Evolutionary conservation across 2,888 invertebrate species (phyloP), one percentile per base, ranked within the genome.

Genomic region (Pyrocoelia pectoralis): DNA sequence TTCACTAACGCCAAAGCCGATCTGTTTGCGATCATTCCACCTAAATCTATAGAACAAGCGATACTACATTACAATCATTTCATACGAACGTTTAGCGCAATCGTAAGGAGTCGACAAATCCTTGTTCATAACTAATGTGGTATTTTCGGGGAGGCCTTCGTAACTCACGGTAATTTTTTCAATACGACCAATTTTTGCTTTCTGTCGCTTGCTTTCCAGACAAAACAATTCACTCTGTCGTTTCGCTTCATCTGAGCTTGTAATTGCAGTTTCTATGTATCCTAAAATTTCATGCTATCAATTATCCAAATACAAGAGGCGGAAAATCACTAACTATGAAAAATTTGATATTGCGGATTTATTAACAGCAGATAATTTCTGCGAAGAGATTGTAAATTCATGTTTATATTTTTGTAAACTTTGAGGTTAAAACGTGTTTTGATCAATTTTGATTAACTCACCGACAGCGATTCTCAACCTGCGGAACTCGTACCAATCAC

Each of bases 91-190:
- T 84, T 87, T 90, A 1, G 97, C 94, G 82, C 97, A 97, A 76
- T 98, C 92, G 74, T 87, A 90, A 0, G 98, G 98, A 1, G 98
- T 97, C 0, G 98, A 98, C 6, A 98, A 81, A 69, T 88, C 84
- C 78, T 92, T 94, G 79, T 98, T 98, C 97, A 98, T 97, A 15
- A 92, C 79, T 59, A 98, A 80, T 0, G 88, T 88, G 17, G 88
- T 85, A 72, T 91, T 88, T 74, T 92, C 89, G 0, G 92, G 91
- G 0, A 87, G 76, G 0, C 94, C 94, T 70, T 87, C 84, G 77
- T 92, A 94, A 62, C 88, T 86, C 0, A 98, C 92, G 81, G 93
- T 88, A 57, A 98, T 95, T 83, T 98, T 98, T 76, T 97, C 95
- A 62, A 98, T 85, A 75, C 97, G 85, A 0, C 95, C 94, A 8